These are phyloP conservation scores for Drosophila monieri DNA, from an alignment of 2,888 invertebrate genomes.

Conservation along the genomic window DNA sequence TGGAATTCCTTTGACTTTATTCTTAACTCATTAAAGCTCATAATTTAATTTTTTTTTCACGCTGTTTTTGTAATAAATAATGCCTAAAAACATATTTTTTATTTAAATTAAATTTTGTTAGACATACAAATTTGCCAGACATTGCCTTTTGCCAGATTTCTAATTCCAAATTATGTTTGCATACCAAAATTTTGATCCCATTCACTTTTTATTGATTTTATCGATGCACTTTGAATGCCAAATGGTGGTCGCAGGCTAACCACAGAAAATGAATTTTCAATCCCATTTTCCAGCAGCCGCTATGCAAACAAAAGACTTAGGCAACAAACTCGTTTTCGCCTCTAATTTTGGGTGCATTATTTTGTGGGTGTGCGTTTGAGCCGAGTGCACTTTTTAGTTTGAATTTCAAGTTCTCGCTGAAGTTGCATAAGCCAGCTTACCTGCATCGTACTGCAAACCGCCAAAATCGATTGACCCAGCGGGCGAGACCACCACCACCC, in stretches of 20 bases:
- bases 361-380: conserved; percentile 16
- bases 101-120: too few relatives aligned
- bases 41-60: background rate
- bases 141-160: too few relatives aligned
- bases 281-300: conserved; percentile 26
- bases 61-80: too few relatives aligned
- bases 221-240: conserved; percentile 27
- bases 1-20: background rate
- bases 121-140: too few relatives aligned
- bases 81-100: too few relatives aligned
- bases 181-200: background rate
- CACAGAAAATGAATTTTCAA: conserved; percentile 8
- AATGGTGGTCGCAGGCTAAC: conserved; percentile 3
- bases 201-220: conserved; percentile 9
- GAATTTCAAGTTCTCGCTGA: conserved; percentile 73
- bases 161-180: too few relatives aligned
- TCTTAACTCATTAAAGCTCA: background rate
- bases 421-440: conserved; percentile 63
- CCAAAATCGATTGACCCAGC: conserved; percentile 49
- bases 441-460: conserved; percentile 46
- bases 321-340: conserved; percentile 62
- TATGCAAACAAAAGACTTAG: conserved; percentile 62
- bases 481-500: conserved; percentile 17
- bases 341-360: conserved; percentile 15
- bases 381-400: conserved; percentile 45